Percentiles rank a stretch among this genome's conserved stretches.
Conservation (phyloP, 2,113 vertebrate genomes). For the Sinocyclocheilus rhinocerous region DNA sequence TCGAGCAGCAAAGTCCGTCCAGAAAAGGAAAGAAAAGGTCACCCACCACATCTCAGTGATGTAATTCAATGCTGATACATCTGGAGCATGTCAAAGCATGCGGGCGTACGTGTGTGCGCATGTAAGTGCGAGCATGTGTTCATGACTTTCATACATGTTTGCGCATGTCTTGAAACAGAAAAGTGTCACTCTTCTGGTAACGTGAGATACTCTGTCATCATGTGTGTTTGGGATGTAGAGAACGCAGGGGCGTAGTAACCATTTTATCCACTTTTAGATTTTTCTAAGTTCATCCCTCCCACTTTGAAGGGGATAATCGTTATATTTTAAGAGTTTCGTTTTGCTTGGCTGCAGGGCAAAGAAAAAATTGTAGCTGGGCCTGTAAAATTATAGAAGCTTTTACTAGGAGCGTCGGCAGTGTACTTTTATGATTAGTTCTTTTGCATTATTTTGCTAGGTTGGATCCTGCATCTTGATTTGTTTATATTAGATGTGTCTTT, state of each 20-base stretch:
- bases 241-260: not conserved
- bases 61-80: slow-evolving; percentile 46
- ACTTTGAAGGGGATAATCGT: slow-evolving; percentile 5
- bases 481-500: not conserved
- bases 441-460: not conserved
- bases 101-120: slow-evolving; percentile 24
- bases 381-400: not conserved
- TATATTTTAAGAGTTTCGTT: slow-evolving; percentile 2
- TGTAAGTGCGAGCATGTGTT: slow-evolving; percentile 24
- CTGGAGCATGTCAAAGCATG: slow-evolving; percentile 42
- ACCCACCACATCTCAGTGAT: slow-evolving; percentile 34
- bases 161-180: slow-evolving; percentile 23
- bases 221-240: slow-evolving; percentile 3
- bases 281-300: slow-evolving; percentile 6
- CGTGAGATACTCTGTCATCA: slow-evolving; percentile 48
- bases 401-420: not conserved
- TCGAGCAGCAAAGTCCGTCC: slow-evolving; percentile 24
- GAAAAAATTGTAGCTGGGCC: not conserved
- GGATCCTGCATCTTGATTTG: not conserved
- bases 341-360: not conserved
- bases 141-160: slow-evolving; percentile 11
- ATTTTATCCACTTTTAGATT: not conserved
- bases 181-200: slow-evolving; percentile 35
- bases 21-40: no score
- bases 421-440: not conserved